These are phyloP conservation scores for Cataglyphis altisquamis DNA, from an alignment of 2,888 invertebrate species.

Conservation along the genomic window DNA sequence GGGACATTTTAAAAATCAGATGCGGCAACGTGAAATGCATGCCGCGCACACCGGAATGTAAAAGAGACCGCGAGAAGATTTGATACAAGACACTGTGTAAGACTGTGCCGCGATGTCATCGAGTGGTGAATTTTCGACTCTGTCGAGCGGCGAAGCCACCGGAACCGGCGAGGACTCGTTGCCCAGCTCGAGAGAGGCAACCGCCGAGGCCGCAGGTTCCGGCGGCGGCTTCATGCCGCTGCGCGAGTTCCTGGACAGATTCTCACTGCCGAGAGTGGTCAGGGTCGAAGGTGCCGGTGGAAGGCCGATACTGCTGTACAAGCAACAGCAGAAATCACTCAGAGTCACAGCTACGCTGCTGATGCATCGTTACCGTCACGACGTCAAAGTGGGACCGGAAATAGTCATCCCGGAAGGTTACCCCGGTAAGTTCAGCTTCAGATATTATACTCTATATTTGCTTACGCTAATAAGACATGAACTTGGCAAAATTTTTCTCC, in stretches of 20 bases:
- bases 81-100: conserved; percentile 12
- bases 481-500: background rate
- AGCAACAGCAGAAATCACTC: conserved; percentile 84
- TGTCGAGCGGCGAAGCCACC: conserved; percentile 84
- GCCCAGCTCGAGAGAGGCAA: conserved; percentile 84
- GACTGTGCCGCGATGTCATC: conserved; percentile 79
- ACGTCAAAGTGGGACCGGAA: conserved; percentile 87
- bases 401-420: conserved; percentile 87
- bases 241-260: conserved; percentile 85
- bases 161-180: conserved; percentile 84
- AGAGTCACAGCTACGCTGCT: conserved; percentile 85
- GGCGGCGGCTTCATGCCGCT: conserved; percentile 82
- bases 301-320: conserved; percentile 85
- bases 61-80: background rate
- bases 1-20: background rate
- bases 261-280: conserved; percentile 85
- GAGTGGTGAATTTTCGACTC: conserved; percentile 84
- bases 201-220: conserved; percentile 82
- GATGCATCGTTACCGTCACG: conserved; percentile 86
- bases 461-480: background rate
- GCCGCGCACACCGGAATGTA: background rate
- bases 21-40: background rate
- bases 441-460: conserved; percentile 16
- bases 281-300: conserved; percentile 85
- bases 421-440: conserved; percentile 84